Evolutionary conservation across 30 jellyfish, hydroid and myxozoan genomes (phyloP).

Genomic region (Cassiopea andromeda): DNA sequence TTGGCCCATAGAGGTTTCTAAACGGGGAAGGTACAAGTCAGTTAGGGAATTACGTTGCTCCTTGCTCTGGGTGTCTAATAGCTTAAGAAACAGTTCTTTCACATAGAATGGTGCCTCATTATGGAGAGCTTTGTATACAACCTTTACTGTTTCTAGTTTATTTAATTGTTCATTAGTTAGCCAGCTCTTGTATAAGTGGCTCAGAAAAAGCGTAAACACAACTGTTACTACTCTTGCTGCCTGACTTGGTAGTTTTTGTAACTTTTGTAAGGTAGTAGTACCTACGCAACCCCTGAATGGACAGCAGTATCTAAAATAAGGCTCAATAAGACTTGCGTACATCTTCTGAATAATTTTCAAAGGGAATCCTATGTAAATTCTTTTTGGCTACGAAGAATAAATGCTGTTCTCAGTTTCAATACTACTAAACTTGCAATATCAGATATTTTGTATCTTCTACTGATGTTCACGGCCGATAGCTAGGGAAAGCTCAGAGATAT

Average conservation of each 20-base stretch:
- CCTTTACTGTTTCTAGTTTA: neutral
- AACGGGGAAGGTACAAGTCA: neutral
- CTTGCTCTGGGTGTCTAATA: neutral
- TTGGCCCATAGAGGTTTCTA: neutral
- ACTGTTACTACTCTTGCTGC: neutral
- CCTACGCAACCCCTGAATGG: no score
- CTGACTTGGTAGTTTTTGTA: neutral
- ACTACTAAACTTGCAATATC: neutral
- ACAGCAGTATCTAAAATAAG: no score
- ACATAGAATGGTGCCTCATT: no score
- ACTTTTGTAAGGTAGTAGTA: no score
- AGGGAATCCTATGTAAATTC: neutral
- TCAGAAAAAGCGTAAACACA: neutral
- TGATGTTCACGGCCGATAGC: neutral
- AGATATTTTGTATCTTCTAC: neutral
- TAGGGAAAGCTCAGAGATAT: neutral
- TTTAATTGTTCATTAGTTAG: neutral
- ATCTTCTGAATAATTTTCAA: no score
- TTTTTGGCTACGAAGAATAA: neutral
- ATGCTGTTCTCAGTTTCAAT: neutral
- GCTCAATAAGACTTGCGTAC: no score
- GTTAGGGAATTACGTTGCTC: neutral
- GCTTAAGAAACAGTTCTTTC: no score
- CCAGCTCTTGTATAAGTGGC: neutral
- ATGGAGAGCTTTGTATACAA: neutral